These are phyloP conservation scores for Ovis canadensis DNA, from an alignment of 2,113 vertebrate species.

Conservation along the genomic window DNA sequence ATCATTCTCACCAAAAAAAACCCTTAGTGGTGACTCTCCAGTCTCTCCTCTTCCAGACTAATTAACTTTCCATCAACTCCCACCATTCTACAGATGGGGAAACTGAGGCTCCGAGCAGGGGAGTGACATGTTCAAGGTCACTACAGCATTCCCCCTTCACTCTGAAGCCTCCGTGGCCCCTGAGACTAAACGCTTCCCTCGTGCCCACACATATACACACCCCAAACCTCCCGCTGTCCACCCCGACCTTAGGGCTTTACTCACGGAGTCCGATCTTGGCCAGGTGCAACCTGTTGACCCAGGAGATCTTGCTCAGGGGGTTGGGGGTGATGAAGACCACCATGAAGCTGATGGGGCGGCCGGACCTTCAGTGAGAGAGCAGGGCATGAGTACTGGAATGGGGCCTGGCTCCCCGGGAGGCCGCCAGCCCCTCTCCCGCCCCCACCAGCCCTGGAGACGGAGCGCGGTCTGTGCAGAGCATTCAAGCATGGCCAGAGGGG, in stretches of 20 bases:
- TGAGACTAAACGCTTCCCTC: rapidly evolving
- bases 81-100: not conserved
- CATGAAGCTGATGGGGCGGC: slow-evolving; percentile 95
- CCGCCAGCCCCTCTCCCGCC: not conserved
- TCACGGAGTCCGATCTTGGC: slow-evolving; percentile 93
- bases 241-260: slow-evolving; percentile 25
- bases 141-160: rapidly evolving
- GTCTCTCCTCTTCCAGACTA: not conserved
- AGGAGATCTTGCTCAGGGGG: slow-evolving; percentile 95
- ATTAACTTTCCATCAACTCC: not conserved
- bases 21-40: not conserved
- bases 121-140: not conserved
- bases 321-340: slow-evolving; percentile 97
- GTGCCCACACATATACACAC: rapidly evolving
- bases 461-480: not conserved
- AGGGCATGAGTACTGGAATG: rapidly evolving
- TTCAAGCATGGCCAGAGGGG: not conserved
- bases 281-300: slow-evolving; percentile 95
- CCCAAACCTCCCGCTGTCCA: not conserved
- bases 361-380: slow-evolving; percentile 80
- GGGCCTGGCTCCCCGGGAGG: rapidly evolving
- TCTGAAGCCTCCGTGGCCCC: not conserved
- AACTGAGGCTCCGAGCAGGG: not conserved
- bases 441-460: rapidly evolving
- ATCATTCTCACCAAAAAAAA: not conserved